phyloP scores from a whole-genome alignment of 1,140 invertebrate genomes.

The Drosophila trapezifrons region DNA sequence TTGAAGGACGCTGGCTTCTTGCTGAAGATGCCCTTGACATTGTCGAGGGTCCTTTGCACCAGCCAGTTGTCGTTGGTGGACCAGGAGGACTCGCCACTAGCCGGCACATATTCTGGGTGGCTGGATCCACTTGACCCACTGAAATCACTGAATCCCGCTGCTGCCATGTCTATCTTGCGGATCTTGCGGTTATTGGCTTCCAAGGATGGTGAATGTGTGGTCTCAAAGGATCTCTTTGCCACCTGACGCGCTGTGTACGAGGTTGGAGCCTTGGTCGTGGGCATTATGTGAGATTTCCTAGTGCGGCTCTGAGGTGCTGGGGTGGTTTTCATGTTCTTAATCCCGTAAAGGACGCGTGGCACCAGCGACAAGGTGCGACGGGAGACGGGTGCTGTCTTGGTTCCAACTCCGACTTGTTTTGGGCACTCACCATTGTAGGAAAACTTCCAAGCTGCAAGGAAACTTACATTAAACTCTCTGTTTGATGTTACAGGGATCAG shows the following conservation, averaged over 20 bases:
- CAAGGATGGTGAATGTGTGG: slow-evolving; percentile 20
- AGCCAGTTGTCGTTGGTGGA: slow-evolving; percentile 57
- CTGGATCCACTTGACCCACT: not conserved
- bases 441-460: slow-evolving; percentile 52
- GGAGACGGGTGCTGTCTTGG: slow-evolving; percentile 6
- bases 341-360: slow-evolving; percentile 35
- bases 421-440: slow-evolving; percentile 54
- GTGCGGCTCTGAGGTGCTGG: not conserved
- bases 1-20: slow-evolving; percentile 41
- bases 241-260: not conserved
- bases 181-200: slow-evolving; percentile 66
- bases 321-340: not conserved
- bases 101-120: not conserved
- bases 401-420: not conserved
- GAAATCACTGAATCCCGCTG: not conserved
- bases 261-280: not conserved
- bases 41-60: slow-evolving; percentile 33
- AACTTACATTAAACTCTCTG: not conserved
- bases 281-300: not conserved
- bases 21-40: slow-evolving; percentile 33
- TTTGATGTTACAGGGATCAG: too few species aligned
- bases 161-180: slow-evolving; percentile 50
- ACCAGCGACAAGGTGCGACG: slow-evolving; percentile 4
- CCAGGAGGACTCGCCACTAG: slow-evolving; percentile 30
- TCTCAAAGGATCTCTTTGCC: slow-evolving; percentile 1